Base-by-base conservation (phyloP, 2,113 vertebrate species). In the Corythaixoides concolor region DNA sequence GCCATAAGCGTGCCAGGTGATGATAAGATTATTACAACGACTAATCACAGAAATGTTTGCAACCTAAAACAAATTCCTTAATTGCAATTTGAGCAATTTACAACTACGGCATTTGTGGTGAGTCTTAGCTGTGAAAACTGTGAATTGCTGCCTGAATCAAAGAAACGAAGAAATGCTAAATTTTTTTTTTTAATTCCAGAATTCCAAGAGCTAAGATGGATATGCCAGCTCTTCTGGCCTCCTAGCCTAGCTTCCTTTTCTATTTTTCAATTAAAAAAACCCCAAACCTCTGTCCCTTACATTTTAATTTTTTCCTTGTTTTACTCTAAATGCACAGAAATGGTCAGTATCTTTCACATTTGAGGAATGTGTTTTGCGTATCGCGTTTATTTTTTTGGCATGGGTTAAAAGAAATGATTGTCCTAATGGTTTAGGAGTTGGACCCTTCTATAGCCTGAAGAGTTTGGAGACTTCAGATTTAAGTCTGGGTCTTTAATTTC, bases 361-460 rank as follows among this genome's bases (percentile, higher is more conserved):
- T 85, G 58, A 95, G 77, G 74, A 95, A 85, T 62, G 80, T 53
- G 11, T 73, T 91, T 18, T 47, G 63, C 3, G 8, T 78, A 39
- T 72, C 14, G 7, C n/a, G 32, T 64, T 91, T 94, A n/a, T 86
- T 43, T 93, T 95, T 97, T 95, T 95, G 87, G 86, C 85, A 87
- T 79, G 96, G 63, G 58, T 95, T 88, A 85, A 96, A 97, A 92
- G 3, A 94, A 94, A 64, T 84, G 92, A 92, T 77, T 95, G 92
- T 94, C 92, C 47, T 77, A 87, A 91, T 87, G 73, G 59, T 80
- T 97, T 47, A 82, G 47, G 19, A 79, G 78, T 27, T 43, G 73
- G 83, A 93, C 88, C 35, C 63, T 80, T 89, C 62, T 43, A 26
- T 11, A 87, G 28, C 33, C 63, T n/a, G 13, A 84, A 67, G 68